Evolutionary conservation across 2,797 vertebrate species (phyloP).

Genomic region (Microctenopoma steveboyesi): DNA sequence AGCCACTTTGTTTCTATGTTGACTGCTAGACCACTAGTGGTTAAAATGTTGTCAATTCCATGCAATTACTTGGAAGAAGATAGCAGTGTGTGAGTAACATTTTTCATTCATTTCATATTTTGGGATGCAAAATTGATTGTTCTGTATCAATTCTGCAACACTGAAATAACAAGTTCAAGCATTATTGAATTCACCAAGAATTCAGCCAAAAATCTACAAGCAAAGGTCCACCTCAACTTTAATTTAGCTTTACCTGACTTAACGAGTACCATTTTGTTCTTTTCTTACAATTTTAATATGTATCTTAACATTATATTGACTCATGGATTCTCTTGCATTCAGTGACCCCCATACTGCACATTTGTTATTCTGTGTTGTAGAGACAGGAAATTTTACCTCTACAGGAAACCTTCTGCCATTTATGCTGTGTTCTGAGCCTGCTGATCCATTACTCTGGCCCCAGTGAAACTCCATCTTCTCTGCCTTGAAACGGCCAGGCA

Average conservation of each 20-base stretch:
- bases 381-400: constrained; percentile 71
- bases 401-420: constrained; percentile 93
- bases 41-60: too few relatives aligned
- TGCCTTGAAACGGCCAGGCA: constrained; percentile 96
- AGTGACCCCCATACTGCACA: constrained; percentile 40
- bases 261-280: constrained; percentile 1
- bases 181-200: constrained; percentile 9
- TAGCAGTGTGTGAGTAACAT: too few relatives aligned
- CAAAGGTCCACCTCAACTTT: not conserved
- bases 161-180: constrained; percentile 13
- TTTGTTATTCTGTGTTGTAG: constrained; percentile 47
- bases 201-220: constrained; percentile 14
- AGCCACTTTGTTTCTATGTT: not conserved
- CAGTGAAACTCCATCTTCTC: constrained; percentile 99
- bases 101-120: too few relatives aligned
- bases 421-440: constrained; percentile 96
- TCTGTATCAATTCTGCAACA: not conserved
- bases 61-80: too few relatives aligned
- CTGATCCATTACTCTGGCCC: constrained; percentile 94
- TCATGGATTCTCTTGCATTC: constrained; percentile 20
- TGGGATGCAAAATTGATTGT: too few relatives aligned
- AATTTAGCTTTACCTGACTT: not conserved
- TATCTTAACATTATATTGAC: constrained; percentile 22
- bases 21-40: not conserved
- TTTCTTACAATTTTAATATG: constrained; percentile 1